phyloP scores from a whole-genome alignment of 2,888 invertebrate genomes.

The Morpho helenor region DNA sequence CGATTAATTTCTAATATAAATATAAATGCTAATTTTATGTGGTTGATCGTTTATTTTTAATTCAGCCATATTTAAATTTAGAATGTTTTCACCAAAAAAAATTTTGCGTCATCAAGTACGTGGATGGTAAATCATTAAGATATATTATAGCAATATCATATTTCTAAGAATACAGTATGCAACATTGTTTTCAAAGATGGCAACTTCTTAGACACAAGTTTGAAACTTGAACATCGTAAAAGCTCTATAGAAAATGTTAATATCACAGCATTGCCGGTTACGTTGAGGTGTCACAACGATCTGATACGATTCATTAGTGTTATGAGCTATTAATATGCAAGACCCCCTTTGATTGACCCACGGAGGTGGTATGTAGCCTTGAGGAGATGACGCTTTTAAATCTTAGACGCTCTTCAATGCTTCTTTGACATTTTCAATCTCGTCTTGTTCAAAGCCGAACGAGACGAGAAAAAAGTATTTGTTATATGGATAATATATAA shows the following conservation, averaged over 20 bases:
- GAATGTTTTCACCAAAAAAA: no score
- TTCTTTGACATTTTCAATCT: slow-evolving; percentile 30
- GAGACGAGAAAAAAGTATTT: no score
- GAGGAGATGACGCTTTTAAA: slow-evolving; percentile 30
- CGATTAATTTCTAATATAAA: no score
- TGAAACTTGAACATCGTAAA: slow-evolving; percentile 45
- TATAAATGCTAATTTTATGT: no score
- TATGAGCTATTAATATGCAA: slow-evolving; percentile 78
- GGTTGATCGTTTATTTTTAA: no score
- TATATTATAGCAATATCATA: background rate
- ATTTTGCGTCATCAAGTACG: no score
- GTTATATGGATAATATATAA: no score
- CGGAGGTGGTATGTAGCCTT: slow-evolving; percentile 60
- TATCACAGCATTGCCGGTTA: slow-evolving; percentile 55
- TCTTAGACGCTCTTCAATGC: slow-evolving; percentile 23
- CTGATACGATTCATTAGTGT: slow-evolving; percentile 80
- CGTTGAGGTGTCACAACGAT: slow-evolving; percentile 57
- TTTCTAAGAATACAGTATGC: background rate
- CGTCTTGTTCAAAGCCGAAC: background rate
- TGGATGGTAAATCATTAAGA: no score
- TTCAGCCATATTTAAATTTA: no score
- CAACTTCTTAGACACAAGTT: slow-evolving; percentile 14
- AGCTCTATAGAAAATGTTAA: slow-evolving; percentile 46
- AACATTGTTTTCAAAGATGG: no score
- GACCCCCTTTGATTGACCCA: slow-evolving; percentile 67